Conservation (phyloP, 2,888 invertebrate species). For the Athrips mouffetella region DNA sequence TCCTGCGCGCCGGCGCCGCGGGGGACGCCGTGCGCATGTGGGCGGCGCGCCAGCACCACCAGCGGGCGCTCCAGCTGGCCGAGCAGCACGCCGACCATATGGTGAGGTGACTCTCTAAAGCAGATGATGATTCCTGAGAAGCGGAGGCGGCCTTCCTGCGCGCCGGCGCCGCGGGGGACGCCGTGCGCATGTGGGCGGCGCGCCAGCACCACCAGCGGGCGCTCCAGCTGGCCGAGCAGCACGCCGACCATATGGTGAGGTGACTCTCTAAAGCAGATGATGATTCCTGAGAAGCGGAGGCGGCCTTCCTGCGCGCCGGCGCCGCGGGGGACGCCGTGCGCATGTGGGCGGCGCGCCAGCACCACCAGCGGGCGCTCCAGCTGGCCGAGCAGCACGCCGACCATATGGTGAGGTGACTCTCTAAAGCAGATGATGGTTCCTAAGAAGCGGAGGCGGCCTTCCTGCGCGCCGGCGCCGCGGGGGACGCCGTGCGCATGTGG, state of each 20-base stretch:
- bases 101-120: too few species aligned
- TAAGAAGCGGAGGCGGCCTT: conserved; percentile 95
- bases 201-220: conserved; percentile 94
- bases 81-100: conserved; percentile 89
- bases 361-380: conserved; percentile 92
- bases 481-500: conserved; percentile 97
- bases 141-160: conserved; percentile 95
- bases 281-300: conserved; percentile 91
- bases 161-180: conserved; percentile 93
- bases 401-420: conserved; percentile 81
- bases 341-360: conserved; percentile 94
- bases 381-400: conserved; percentile 92
- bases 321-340: conserved; percentile 95
- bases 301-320: conserved; percentile 91
- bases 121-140: conserved; percentile 91
- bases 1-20: too few species aligned
- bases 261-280: too few species aligned
- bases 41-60: conserved; percentile 85
- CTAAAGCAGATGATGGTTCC: conserved; percentile 94
- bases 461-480: conserved; percentile 90
- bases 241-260: conserved; percentile 84
- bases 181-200: conserved; percentile 96
- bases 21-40: too few species aligned
- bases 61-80: conserved; percentile 91
- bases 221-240: conserved; percentile 90